Base-by-base conservation (phyloP, 1,140 invertebrate genomes). In the Mizuhopecten yessoensis region DNA sequence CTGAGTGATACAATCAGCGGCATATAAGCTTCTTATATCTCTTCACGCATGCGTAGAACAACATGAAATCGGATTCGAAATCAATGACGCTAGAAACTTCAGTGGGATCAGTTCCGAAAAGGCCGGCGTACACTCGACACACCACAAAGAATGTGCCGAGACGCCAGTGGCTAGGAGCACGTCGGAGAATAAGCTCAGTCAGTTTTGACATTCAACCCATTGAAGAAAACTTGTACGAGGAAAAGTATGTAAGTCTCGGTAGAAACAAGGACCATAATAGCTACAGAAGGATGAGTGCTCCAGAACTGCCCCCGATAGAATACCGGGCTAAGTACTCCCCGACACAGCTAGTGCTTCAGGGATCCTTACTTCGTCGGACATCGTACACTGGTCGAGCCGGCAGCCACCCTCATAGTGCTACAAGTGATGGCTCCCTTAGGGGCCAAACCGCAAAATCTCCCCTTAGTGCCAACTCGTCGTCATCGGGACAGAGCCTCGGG, bases 211-310 rank as follows among this genome's bases (percentile, higher is more conserved):
- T 91, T 17, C 45, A 39, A 89, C 86, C 45, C 15, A 88, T 90
- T 33, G 89, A 39, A 42, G 86, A 92, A 33, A 89, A 89, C 36
- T 88, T 86, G 86, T 36, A n/a, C 23, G 49, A 42, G 17, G 33
- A 20, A 0, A 29, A n/a, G 34, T 86, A 34, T 33, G 0, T 23
- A 34, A 87, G 33, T 49, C 33, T 89, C 75, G 87, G 57, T 20
- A 57, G 42, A 42, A 57, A 88, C n/a, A 87, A 42, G 45, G 86
- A 57, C 20, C 57, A 33, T n/a, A n/a, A n/a, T n/a, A 90, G 42
- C 89, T 90, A 86, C 34, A 86, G 91, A 34, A 94, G 92, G 89
- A 94, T 94, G 93, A 94, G 92, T 86, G 92, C 93, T n/a, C 92
- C 93, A 11, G 93, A 94, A 90, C 75, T 94, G 3, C 93, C 93